Percentiles rank a stretch among this genome's conserved stretches.
These are phyloP conservation scores for Drosophila kohkoa DNA, from an alignment of 1,140 invertebrate genomes.

Conservation along the genomic window DNA sequence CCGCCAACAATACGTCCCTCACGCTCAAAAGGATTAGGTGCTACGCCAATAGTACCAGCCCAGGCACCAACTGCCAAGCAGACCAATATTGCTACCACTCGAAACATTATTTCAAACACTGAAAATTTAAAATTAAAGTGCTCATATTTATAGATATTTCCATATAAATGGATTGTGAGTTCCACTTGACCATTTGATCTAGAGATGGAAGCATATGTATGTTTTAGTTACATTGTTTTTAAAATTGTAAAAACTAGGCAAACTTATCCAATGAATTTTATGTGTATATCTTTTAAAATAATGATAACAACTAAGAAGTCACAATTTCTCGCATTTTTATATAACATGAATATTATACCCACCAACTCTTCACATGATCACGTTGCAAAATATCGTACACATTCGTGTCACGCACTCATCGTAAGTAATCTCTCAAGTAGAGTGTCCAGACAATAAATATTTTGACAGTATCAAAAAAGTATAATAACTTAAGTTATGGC, in stretches of 20 bases:
- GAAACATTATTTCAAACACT: constrained; percentile 33
- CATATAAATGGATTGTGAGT: neutral
- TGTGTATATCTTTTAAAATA: too few species aligned
- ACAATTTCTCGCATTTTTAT: too few species aligned
- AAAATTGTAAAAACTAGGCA: neutral
- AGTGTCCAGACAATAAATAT: neutral
- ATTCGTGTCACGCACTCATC: neutral
- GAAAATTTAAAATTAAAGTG: neutral
- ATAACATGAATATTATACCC: too few species aligned
- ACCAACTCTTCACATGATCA: too few species aligned
- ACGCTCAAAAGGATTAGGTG: constrained; percentile 35
- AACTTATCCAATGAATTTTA: too few species aligned
- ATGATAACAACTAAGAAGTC: too few species aligned
- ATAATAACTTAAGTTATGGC: neutral
- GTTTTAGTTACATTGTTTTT: too few species aligned
- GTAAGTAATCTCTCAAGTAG: neutral
- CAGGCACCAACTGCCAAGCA: constrained; percentile 16
- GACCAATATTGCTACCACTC: constrained; percentile 37
- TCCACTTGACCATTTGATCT: neutral
- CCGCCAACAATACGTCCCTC: constrained; percentile 68
- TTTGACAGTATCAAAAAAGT: constrained; percentile 22
- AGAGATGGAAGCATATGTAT: neutral
- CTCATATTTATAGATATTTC: constrained; percentile 19
- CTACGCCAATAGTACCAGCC: constrained; percentile 21
- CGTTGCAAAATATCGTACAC: neutral